Evolutionary conservation across 2,888 invertebrate species (phyloP), one percentile per base, ranked within the genome.

Genomic region (Osmoderma eremita): DNA sequence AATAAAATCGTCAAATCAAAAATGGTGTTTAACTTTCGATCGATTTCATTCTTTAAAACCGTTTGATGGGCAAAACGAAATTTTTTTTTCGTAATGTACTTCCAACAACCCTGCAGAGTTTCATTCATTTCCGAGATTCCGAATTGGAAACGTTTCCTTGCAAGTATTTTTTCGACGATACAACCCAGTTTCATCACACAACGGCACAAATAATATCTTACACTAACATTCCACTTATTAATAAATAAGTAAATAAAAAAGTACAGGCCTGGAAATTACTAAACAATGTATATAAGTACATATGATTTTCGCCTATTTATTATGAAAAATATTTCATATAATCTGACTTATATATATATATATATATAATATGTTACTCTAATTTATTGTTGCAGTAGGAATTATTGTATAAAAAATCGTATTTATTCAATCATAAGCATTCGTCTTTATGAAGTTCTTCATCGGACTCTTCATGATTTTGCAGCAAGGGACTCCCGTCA

Each of bases 401-500:
- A 48, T 56, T 56, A 39, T 54, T 54, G 54, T 56, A 41, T 48
- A 12, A 48, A 48, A 20, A 48, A 17, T 20, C 48, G 48, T 8
- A 48, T 48, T 17, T 20, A 13, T 48, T 20, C 20, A 20, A 48
- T 48, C 48, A 76, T 73, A 74, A 75, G 63, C 72, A 71, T 63
- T 76, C 75, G 54, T 75, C 72, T 65, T 69, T 73, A 30, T 72
- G 66, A 38, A 67, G 67, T 67, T 81, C 82, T 30, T 82, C 83
- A 65, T 83, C 83, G n/a, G 81, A 80, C 70, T 79, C 85, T 66
- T 87, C 87, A 68, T 85, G 86, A 69, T 85, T 84, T 66, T 83
- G 85, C 62, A 91, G 78, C 49, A 90, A 77, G 0, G 90, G 90
- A 77, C 90, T 89, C 61, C 86, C 88, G 73, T 91, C 90, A 63